Percentiles rank a stretch among this genome's conserved stretches.
phyloP scores from a whole-genome alignment of 2,888 invertebrate genomes.

The Orchestes rusci region DNA sequence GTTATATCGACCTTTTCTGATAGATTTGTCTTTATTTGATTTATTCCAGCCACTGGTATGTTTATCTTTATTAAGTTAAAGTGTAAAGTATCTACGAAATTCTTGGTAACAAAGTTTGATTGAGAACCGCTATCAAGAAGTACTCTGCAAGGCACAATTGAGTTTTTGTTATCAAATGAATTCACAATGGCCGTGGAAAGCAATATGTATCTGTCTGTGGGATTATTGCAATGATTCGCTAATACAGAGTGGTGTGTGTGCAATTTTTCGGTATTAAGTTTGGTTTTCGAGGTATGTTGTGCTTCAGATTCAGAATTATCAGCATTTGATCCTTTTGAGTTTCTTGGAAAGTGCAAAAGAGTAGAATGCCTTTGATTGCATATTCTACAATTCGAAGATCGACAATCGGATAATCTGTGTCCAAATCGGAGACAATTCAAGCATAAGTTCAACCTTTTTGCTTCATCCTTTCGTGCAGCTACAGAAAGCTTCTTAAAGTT shows the following conservation, averaged over 20 bases:
- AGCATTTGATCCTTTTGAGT: background rate
- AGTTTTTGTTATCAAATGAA: background rate
- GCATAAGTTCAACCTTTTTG: background rate
- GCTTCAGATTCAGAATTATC: background rate
- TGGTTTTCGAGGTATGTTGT: too few species aligned
- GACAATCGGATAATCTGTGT: background rate
- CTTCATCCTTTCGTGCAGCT: background rate
- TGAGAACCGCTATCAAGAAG: conserved; percentile 6
- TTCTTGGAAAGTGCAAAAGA: background rate
- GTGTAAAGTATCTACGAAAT: conserved; percentile 3
- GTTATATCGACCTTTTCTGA: background rate
- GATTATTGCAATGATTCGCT: background rate
- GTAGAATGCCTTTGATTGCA: background rate
- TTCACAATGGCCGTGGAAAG: background rate
- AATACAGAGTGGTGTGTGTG: background rate
- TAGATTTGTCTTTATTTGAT: conserved; percentile 8
- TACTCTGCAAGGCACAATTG: conserved; percentile 3
- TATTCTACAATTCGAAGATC: background rate
- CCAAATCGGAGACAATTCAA: background rate
- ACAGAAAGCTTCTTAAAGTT: background rate
- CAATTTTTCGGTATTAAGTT: background rate
- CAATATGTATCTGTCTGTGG: background rate
- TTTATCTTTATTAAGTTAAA: conserved; percentile 1
- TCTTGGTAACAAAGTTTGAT: conserved; percentile 7
- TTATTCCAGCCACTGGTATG: conserved; percentile 15